Evolutionary conservation across 2,113 vertebrate genomes (phyloP).

Genomic region (Sebastes schlegelii): DNA sequence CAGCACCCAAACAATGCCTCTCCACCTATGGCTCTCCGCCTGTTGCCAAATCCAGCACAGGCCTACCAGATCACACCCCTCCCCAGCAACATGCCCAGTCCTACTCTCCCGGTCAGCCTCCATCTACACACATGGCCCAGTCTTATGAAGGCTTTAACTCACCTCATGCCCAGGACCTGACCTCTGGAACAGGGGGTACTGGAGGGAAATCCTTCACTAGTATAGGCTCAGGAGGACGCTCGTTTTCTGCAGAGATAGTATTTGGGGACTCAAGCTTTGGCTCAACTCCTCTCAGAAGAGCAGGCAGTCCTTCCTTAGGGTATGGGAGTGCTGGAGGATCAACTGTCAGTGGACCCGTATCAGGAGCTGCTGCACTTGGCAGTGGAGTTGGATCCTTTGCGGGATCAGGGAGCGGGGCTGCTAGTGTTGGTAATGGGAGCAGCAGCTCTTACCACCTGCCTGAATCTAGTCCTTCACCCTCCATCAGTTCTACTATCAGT

Average conservation of each 20-base stretch:
- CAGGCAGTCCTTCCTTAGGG: slow-evolving; percentile 87
- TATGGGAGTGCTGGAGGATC: slow-evolving; percentile 78
- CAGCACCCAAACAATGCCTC: slow-evolving; percentile 73
- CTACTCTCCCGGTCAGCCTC: slow-evolving; percentile 85
- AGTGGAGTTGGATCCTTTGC: slow-evolving; percentile 64
- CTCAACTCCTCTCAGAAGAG: slow-evolving; percentile 76
- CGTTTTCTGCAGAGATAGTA: slow-evolving; percentile 86
- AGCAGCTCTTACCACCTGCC: slow-evolving; percentile 79
- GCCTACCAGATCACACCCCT: slow-evolving; percentile 84
- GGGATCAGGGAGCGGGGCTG: slow-evolving; percentile 63
- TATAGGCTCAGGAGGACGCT: slow-evolving; percentile 76
- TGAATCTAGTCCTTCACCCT: slow-evolving; percentile 89
- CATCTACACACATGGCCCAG: slow-evolving; percentile 76
- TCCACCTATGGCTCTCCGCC: slow-evolving; percentile 78
- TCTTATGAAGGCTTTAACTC: slow-evolving; percentile 86
- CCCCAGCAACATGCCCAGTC: slow-evolving; percentile 75
- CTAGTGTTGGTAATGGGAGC: slow-evolving; percentile 62
- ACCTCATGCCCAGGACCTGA: slow-evolving; percentile 85
- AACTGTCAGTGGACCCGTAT: slow-evolving; percentile 59
- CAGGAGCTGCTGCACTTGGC: slow-evolving; percentile 69
- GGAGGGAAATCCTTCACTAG: slow-evolving; percentile 76
- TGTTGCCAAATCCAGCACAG: slow-evolving; percentile 84
- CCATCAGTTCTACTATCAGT: slow-evolving; percentile 82
- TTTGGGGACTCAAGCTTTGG: slow-evolving; percentile 81
- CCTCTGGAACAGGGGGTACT: slow-evolving; percentile 74